Conservation (phyloP, 1,140 invertebrate genomes). For the Penaeus chinensis region DNA sequence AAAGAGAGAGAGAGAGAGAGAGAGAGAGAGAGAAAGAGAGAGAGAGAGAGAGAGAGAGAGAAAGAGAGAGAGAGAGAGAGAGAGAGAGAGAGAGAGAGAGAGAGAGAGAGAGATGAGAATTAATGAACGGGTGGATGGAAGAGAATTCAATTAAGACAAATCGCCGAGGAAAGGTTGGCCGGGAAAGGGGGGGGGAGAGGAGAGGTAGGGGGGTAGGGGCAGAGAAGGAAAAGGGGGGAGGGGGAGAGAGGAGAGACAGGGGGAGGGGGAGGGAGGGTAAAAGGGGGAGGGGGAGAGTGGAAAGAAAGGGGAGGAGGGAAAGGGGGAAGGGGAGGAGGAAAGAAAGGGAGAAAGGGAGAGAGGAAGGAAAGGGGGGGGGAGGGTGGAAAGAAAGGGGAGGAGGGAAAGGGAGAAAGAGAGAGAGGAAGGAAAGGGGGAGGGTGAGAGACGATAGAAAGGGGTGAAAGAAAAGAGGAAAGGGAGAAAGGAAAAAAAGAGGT, state of each 20-base stretch:
- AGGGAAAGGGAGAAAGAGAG: too few relatives aligned
- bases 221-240: background rate
- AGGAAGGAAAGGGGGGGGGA: too few relatives aligned
- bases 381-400: background rate
- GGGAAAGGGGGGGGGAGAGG: background rate
- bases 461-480: background rate
- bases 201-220: background rate
- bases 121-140: too few relatives aligned
- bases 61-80: too few relatives aligned
- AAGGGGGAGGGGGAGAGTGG: constrained; percentile 14
- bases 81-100: too few relatives aligned
- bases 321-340: background rate
- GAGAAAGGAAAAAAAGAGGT: background rate
- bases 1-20: too few relatives aligned
- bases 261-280: background rate
- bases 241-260: background rate
- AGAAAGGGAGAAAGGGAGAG: background rate
- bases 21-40: too few relatives aligned
- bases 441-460: background rate
- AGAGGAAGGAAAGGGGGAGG: background rate
- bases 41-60: too few relatives aligned
- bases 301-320: background rate
- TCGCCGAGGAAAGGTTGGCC: background rate
- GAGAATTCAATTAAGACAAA: too few relatives aligned
- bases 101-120: too few relatives aligned